A percentile compares a stretch with the other conserved stretches of the same genome.
Conservation (phyloP, 2,113 vertebrate species). For the Perca fluviatilis region DNA sequence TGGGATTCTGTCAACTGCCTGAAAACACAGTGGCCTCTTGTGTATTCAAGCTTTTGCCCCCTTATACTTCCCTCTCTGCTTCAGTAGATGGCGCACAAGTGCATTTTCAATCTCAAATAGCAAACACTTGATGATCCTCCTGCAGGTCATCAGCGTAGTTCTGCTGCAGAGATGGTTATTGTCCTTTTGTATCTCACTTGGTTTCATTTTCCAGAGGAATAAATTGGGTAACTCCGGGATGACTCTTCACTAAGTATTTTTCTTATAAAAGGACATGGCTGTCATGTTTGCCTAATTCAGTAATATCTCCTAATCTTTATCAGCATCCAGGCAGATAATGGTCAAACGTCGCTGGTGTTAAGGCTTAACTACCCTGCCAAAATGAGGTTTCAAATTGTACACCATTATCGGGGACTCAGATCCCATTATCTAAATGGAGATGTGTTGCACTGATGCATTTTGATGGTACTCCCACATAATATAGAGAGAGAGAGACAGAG, state of each 20-base stretch:
- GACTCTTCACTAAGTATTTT: constrained; percentile 33
- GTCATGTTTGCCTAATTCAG: constrained; percentile 43
- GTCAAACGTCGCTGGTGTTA: constrained; percentile 41
- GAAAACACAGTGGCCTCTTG: neutral
- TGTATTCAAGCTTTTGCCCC: neutral
- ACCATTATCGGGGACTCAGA: constrained; percentile 65
- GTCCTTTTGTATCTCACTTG: constrained; percentile 20
- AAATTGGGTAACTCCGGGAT: constrained; percentile 12
- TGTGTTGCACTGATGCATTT: constrained; percentile 61
- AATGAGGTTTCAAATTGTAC: constrained; percentile 67
- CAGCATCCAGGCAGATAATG: constrained; percentile 45
- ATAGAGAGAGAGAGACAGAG: constrained; percentile 41
- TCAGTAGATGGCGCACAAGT: constrained; percentile 83
- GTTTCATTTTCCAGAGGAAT: constrained; percentile 35
- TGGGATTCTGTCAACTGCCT: neutral
- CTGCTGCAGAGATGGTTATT: constrained; percentile 20
- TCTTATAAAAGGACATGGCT: constrained; percentile 36
- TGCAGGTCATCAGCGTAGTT: constrained; percentile 33
- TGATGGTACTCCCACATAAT: constrained; percentile 62
- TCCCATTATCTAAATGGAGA: constrained; percentile 65
- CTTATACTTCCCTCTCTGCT: constrained; percentile 17
- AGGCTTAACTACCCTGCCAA: constrained; percentile 52
- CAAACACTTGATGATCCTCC: constrained; percentile 32
- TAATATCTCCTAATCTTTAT: constrained; percentile 43
- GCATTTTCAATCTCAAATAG: constrained; percentile 19